Conservation (phyloP, 1,140 invertebrate genomes). For the Tribolium castaneum region DNA sequence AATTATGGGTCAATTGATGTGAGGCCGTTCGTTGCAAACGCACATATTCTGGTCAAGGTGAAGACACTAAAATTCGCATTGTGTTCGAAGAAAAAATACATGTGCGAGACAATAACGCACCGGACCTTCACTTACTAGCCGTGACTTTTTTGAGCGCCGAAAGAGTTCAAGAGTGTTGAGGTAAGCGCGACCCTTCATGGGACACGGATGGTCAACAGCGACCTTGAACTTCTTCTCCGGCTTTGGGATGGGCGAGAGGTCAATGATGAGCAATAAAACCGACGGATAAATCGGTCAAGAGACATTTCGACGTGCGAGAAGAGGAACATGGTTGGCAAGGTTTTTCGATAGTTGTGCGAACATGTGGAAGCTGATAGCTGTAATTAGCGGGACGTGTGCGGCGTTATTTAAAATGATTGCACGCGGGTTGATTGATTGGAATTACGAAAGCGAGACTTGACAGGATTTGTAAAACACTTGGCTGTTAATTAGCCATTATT, state of each 20-base stretch:
- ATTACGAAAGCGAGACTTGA: not conserved
- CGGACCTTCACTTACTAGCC: conserved; percentile 15
- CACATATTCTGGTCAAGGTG: conserved; percentile 13
- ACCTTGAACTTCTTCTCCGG: conserved; percentile 1
- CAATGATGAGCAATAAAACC: conserved; percentile 24
- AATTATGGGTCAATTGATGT: conserved; percentile 14
- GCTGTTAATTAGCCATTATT: not conserved
- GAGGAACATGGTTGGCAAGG: not conserved
- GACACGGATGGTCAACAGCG: not conserved
- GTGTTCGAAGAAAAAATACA: conserved; percentile 1
- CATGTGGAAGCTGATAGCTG: not conserved
- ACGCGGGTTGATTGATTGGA: not conserved
- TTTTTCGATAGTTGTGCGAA: not conserved
- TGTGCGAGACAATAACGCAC: conserved; percentile 1
- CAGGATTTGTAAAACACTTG: not conserved
- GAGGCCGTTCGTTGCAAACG: conserved; percentile 1
- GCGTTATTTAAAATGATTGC: not conserved
- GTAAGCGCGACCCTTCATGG: conserved; percentile 9
- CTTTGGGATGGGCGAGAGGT: not conserved
- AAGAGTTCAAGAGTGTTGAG: conserved; percentile 11
- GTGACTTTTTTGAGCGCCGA: conserved; percentile 4
- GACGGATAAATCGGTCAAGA: conserved; percentile 18
- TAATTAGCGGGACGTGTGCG: not conserved
- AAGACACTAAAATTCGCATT: conserved; percentile 7
- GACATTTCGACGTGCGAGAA: conserved; percentile 16